Evolutionary conservation across 2,113 vertebrate species (phyloP).

Genomic region (Antigone vipio): DNA sequence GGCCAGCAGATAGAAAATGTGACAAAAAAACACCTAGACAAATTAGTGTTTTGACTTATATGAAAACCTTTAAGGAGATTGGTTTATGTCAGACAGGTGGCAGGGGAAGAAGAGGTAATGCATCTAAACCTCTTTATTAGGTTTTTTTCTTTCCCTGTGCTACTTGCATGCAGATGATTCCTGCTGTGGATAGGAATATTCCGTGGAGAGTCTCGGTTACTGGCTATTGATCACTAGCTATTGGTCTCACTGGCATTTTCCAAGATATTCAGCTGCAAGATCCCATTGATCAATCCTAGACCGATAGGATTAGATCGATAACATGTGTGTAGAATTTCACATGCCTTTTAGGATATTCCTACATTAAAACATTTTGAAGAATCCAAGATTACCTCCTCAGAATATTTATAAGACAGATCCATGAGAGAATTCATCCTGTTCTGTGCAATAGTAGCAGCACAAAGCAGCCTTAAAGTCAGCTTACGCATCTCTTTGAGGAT

Average conservation of each 20-base stretch:
- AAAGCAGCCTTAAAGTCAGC: conserved; percentile 53
- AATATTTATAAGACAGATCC: conserved; percentile 45
- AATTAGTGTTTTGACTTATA: neutral
- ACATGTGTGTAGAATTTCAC: neutral
- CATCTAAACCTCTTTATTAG: neutral
- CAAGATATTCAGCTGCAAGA: neutral
- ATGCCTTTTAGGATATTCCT: neutral
- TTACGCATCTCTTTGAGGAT: conserved; percentile 40
- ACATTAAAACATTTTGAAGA: conserved; percentile 7
- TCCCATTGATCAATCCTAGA: neutral
- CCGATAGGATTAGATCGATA: neutral
- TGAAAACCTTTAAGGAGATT: neutral
- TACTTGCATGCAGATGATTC: neutral
- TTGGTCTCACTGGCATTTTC: neutral
- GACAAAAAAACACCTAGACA: neutral
- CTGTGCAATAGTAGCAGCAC: neutral
- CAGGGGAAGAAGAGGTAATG: neutral
- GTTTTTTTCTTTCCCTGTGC: neutral
- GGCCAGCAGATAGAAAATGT: neutral
- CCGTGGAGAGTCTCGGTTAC: neutral
- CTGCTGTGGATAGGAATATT: neutral
- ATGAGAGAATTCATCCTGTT: conserved; percentile 1
- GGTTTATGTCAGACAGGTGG: neutral
- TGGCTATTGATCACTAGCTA: neutral
- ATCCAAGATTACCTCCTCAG: conserved; percentile 31